Base-by-base conservation (phyloP, 1,140 invertebrate species). In the Hycleus phaleratus region DNA sequence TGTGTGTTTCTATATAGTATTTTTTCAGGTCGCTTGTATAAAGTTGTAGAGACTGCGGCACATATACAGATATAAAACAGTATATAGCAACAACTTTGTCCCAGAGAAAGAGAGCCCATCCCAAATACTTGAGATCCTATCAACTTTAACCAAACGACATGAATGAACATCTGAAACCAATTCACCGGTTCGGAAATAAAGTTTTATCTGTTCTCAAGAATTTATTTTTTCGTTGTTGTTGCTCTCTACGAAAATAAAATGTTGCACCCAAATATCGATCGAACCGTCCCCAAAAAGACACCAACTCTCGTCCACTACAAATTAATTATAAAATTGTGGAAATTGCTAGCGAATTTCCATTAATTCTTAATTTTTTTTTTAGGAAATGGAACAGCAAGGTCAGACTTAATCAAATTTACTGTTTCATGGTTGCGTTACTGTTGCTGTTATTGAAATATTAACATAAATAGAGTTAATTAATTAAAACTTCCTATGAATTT, bases 161-260 rank as follows among this genome's bases (percentile, higher is more conserved):
- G 52, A 55, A 55, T 55, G 52, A 55, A 55, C 52, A 54, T 44
- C 52, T 55, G 52, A 55, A 55, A 55, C 52, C 52, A 44, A 55
- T 55, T 43, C 44, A 10, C 32, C 26, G 18, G 3, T 38, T 26
- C 45, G 4, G 38, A 11, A 18, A 55, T n/a, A 25, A 53, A 53
- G 42, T 12, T 38, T 55, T 55, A 55, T 55, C 52, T 55, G 11
- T 9, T 11, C 11, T 26, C 24, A 46, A 47, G 52, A 46, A 46
- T 55, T 55, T 55, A 32, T 25, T 32, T 32, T 32, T 32, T 32
- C 4, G 32, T 32, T 2, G 32, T 32, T 32, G 32, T 32, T 32
- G 32, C 32, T 32, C 32, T 32, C 32, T 4, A 3, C 32, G 32
- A 32, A 32, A 32, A 32, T 32, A 32, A 32, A 32, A 32, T 32